phyloP scores from a whole-genome alignment of 2,888 invertebrate species.

The Chouioia cunea region DNA sequence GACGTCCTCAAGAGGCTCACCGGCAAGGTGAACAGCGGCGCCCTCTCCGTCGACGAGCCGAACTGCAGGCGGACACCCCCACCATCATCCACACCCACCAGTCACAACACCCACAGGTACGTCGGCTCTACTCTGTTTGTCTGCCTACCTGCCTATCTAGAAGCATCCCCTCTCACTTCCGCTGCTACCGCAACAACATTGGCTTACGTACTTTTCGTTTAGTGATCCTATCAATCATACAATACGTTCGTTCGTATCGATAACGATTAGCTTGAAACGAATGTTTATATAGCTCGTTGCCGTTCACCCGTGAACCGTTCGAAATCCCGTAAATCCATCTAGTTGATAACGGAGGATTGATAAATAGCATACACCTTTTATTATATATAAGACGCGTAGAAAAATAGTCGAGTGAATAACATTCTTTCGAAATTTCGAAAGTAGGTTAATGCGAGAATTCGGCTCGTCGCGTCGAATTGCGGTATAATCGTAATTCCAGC shows the following conservation, averaged over 20 bases:
- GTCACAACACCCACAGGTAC: conserved; percentile 66
- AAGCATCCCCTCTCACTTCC: too few species aligned
- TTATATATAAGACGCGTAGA: too few species aligned
- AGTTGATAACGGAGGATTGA: too few species aligned
- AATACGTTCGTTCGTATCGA: background rate
- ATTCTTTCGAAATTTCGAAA: conserved; percentile 16
- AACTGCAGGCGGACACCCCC: conserved; percentile 77
- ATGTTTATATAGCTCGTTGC: too few species aligned
- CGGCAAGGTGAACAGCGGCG: conserved; percentile 84
- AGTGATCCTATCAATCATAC: background rate
- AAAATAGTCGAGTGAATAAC: too few species aligned
- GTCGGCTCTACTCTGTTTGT: conserved; percentile 50
- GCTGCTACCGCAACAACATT: too few species aligned
- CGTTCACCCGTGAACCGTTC: too few species aligned
- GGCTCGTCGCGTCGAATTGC: background rate
- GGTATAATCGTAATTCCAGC: background rate
- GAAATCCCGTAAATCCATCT: too few species aligned
- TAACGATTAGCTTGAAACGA: background rate
- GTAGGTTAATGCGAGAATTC: conserved; percentile 27
- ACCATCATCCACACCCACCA: conserved; percentile 62
- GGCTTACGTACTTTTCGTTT: background rate
- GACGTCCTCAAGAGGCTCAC: conserved; percentile 89
- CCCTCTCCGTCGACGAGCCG: conserved; percentile 78
- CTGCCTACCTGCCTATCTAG: too few species aligned
- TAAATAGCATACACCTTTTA: too few species aligned